Percentiles rank a stretch among this genome's conserved stretches.
These are phyloP conservation scores for Dunckerocampus dactyliophorus DNA, from an alignment of 2,113 vertebrate genomes.

Conservation along the genomic window DNA sequence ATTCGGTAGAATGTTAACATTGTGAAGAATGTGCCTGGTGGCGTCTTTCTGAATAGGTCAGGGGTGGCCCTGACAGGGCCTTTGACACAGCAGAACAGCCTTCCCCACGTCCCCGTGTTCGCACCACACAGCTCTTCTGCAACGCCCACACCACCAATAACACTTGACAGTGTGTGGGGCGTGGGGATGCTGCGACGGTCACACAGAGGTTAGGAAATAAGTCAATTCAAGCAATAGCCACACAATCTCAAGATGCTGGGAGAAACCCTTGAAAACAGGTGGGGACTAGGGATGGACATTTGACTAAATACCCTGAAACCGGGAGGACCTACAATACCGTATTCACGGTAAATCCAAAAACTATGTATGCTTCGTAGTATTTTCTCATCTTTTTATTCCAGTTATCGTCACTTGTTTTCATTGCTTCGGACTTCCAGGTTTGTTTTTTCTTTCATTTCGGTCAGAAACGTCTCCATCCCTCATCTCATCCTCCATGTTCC, in stretches of 20 bases:
- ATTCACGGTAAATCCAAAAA: too few species aligned
- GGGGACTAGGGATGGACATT: background rate
- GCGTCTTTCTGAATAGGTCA: slow-evolving; percentile 58
- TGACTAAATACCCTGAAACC: too few species aligned
- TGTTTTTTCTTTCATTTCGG: too few species aligned
- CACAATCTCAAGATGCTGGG: slow-evolving; percentile 5
- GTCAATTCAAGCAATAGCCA: slow-evolving; percentile 5
- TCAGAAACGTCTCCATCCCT: too few species aligned
- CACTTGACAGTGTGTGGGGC: slow-evolving; percentile 29
- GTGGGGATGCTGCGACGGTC: slow-evolving; percentile 53
- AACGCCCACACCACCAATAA: slow-evolving; percentile 46
- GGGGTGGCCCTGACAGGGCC: slow-evolving; percentile 62
- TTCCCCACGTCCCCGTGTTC: slow-evolving; percentile 40
- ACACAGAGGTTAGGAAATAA: slow-evolving; percentile 61
- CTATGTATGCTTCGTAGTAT: too few species aligned
- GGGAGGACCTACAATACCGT: too few species aligned
- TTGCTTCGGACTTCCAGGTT: too few species aligned
- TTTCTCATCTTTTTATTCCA: too few species aligned
- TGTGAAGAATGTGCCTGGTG: slow-evolving; percentile 72
- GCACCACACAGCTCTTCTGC: slow-evolving; percentile 34
- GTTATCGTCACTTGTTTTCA: too few species aligned
- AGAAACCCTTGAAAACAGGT: background rate
- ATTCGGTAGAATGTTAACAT: slow-evolving; percentile 74
- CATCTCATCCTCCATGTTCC: too few species aligned
- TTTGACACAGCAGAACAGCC: slow-evolving; percentile 54